These are phyloP conservation scores for Platyrinchus mystaceus DNA, from an alignment of 2,797 vertebrate genomes.

Conservation along the genomic window DNA sequence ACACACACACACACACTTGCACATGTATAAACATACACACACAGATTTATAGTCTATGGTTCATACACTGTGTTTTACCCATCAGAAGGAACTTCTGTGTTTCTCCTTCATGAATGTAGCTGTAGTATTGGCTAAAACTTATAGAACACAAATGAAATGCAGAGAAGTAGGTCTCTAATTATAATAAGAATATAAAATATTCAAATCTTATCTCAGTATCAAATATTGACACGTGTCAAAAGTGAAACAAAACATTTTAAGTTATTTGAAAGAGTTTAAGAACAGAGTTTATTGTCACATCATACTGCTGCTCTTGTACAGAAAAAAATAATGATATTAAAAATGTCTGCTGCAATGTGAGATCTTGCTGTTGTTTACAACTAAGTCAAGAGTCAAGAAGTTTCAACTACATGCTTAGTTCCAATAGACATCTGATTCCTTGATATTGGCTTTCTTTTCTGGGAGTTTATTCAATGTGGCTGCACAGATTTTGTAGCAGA, in stretches of 20 bases:
- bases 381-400: not conserved
- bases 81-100: not conserved
- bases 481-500: not conserved
- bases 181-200: not conserved
- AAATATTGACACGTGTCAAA: not conserved
- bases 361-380: not conserved
- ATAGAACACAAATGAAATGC: not conserved
- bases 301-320: not conserved
- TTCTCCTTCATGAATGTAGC: not conserved
- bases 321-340: not conserved
- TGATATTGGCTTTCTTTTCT: not conserved
- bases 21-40: not conserved
- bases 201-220: not conserved
- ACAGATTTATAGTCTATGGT: not conserved
- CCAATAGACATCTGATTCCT: not conserved
- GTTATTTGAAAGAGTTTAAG: not conserved
- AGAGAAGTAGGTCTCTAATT: not conserved
- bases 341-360: not conserved
- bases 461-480: not conserved
- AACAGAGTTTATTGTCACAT: not conserved
- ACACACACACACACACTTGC: accelerated
- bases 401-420: not conserved
- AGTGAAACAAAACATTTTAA: not conserved
- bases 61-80: not conserved
- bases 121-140: not conserved